Evolutionary conservation across 2,888 invertebrate genomes (phyloP), one percentile per base, ranked within the genome.

Genomic region (Steinernema carpocapsae): DNA sequence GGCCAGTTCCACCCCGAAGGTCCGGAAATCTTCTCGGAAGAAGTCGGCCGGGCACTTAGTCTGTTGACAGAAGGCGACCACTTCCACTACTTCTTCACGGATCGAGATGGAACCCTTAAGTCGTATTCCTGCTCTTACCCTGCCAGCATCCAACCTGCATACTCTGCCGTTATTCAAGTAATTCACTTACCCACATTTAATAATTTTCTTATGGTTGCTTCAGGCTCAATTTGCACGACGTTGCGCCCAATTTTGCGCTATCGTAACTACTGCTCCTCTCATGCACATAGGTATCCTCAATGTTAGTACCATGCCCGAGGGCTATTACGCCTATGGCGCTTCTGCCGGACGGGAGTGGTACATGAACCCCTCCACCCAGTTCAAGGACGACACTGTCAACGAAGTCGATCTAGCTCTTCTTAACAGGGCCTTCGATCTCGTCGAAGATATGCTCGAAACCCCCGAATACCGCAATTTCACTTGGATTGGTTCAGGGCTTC

Each of bases 301-400:
- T 70, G 81, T 85, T 46, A 78, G 76, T 7, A 83, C 81, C 2
- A 83, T 84, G 71, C 84, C 84, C 26, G 85, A 85, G 74, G 81
- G 84, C 17, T 82, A 81, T 64, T 84, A 81, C 59, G 81, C 82
- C 0, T 84, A 82, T 59, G 84, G 84, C n/a, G 84, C 84, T 7
- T 84, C 84, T 10, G 82, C 83, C 56, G 85, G 85, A 29, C 79
- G 85, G 64, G 84, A 85, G 70, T 85, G 85, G 85, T 84, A 82
- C 46, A 71, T 84, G 46, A 80, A 83, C 43, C 84, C 84, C 3
- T 80, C 81, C 0, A 75, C 79, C 59, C 84, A 84, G 72, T 84
- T 82, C 76, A 83, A 84, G 46, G 85, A 85, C 73, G 76, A 79
- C 48, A 78, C 79, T 1, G 76, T 83, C 17, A 78, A 78, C 19